phyloP scores from a whole-genome alignment of 2,797 vertebrate genomes.

The Mycteria americana region DNA sequence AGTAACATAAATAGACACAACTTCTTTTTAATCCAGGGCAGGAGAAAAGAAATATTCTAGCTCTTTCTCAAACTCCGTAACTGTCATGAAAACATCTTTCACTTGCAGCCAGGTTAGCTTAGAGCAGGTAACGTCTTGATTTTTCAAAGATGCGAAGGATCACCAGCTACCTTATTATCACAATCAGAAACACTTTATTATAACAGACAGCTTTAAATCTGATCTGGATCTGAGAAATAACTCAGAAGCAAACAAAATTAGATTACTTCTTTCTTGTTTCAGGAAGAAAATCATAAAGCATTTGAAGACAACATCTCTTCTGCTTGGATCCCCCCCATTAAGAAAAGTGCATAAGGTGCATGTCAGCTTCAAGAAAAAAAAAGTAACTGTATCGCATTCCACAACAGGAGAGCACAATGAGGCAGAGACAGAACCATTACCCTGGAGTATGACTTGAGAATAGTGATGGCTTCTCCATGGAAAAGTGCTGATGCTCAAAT shows the following conservation, averaged over 20 bases:
- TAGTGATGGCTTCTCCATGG: neutral
- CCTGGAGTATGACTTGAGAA: neutral
- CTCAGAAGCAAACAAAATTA: neutral
- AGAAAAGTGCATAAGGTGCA: neutral
- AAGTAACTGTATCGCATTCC: neutral
- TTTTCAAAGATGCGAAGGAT: neutral
- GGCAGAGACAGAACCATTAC: neutral
- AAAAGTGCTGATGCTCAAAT: neutral
- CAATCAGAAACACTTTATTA: neutral
- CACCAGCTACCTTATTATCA: neutral
- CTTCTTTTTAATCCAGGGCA: neutral
- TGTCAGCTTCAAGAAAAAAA: neutral
- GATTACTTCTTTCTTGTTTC: neutral
- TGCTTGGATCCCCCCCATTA: neutral
- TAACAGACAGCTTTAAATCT: neutral
- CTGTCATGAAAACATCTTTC: neutral
- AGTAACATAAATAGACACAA: neutral
- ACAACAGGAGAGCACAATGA: neutral
- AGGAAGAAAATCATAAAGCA: neutral
- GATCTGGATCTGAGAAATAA: neutral
- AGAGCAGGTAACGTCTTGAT: neutral
- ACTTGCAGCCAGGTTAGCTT: neutral
- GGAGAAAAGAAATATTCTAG: neutral
- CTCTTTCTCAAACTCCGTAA: neutral
- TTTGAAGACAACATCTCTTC: neutral